phyloP scores from a whole-genome alignment of 2,888 invertebrate genomes.

The Troides oblongomaculatus region DNA sequence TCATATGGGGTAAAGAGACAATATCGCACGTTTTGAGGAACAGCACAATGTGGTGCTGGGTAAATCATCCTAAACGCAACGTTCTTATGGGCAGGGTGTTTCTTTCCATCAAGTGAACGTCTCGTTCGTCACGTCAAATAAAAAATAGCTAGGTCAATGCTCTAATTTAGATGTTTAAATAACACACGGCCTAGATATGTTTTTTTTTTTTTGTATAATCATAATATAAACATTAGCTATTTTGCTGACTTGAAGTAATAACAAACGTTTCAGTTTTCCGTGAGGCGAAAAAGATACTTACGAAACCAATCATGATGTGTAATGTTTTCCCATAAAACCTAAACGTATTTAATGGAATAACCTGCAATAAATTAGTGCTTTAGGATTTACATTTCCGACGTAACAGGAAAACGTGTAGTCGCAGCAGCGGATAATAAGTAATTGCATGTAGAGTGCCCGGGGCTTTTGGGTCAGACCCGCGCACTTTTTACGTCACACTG shows the following conservation, averaged over 20 bases:
- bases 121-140: too few species aligned
- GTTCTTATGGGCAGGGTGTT: too few species aligned
- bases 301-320: slow-evolving; percentile 1
- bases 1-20: too few species aligned
- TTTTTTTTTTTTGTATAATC: too few species aligned
- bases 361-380: slow-evolving; percentile 2
- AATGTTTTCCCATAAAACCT: slow-evolving; percentile 8
- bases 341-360: slow-evolving; percentile 11
- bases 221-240: too few species aligned
- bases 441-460: slow-evolving; percentile 1
- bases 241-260: not conserved
- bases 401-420: slow-evolving; percentile 16
- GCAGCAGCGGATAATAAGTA: not conserved
- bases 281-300: not conserved
- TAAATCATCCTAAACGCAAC: too few species aligned
- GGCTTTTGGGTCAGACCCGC: slow-evolving; percentile 21
- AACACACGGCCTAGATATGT: too few species aligned
- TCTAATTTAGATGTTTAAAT: too few species aligned
- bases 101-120: too few species aligned
- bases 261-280: not conserved
- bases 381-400: slow-evolving; percentile 3
- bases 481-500: slow-evolving; percentile 16
- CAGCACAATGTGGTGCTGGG: too few species aligned
- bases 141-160: too few species aligned
- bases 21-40: too few species aligned